These are phyloP conservation scores for Silurus aristotelis DNA, from an alignment of 2,797 vertebrate genomes.

Conservation along the genomic window DNA sequence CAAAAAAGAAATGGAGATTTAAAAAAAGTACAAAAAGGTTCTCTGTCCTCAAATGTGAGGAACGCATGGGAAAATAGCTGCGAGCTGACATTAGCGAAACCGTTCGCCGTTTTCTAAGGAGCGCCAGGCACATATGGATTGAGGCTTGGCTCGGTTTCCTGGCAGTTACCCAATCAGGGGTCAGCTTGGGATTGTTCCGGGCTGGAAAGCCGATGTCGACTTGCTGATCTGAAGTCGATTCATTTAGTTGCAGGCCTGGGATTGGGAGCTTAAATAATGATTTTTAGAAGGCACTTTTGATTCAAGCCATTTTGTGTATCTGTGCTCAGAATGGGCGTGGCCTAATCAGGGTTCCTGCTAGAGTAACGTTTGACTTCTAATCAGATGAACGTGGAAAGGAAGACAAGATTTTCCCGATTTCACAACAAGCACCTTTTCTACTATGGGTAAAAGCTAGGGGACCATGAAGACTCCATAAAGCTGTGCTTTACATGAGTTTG, in stretches of 20 bases:
- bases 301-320: background rate
- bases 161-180: slow-evolving; percentile 15
- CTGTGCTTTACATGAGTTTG: no score
- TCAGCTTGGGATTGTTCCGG: slow-evolving; percentile 7
- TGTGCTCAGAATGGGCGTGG: background rate
- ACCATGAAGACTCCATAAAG: no score
- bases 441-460: no score
- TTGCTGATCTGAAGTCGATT: slow-evolving; percentile 16
- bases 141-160: slow-evolving; percentile 29
- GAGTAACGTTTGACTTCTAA: background rate
- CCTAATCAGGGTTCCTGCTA: background rate
- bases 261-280: background rate
- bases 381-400: background rate
- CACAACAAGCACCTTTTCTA: background rate
- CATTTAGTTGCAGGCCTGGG: background rate
- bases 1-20: background rate
- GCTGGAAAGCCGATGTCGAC: background rate
- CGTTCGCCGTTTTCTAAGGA: slow-evolving; percentile 41
- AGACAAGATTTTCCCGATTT: background rate
- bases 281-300: background rate
- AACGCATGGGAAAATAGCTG: slow-evolving; percentile 49
- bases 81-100: slow-evolving; percentile 35
- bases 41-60: slow-evolving; percentile 14
- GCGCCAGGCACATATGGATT: slow-evolving; percentile 40
- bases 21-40: slow-evolving; percentile 47